A percentile compares a stretch with the other conserved stretches of the same genome.
phyloP scores from a whole-genome alignment of 2,888 invertebrate genomes.

The Apamea epomidion region DNA sequence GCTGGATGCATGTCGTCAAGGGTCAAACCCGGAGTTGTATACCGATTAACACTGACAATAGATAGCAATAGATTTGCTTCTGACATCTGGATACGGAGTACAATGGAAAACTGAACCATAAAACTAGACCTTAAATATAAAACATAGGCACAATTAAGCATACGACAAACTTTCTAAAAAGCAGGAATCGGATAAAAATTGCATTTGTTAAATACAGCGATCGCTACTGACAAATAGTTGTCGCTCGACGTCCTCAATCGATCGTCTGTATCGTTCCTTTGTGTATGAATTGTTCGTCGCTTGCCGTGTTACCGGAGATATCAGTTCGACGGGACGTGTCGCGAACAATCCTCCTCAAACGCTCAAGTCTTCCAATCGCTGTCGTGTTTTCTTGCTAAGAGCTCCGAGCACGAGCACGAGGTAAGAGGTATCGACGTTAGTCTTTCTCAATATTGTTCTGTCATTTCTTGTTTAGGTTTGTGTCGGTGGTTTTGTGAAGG shows the following conservation, averaged over 20 bases:
- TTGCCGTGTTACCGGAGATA: constrained; percentile 6
- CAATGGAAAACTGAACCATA: neutral
- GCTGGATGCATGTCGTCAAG: neutral
- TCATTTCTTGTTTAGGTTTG: neutral
- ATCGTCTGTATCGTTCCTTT: neutral
- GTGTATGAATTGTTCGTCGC: neutral
- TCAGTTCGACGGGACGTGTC: constrained; percentile 8
- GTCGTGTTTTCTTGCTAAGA: neutral
- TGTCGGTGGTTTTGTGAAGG: neutral
- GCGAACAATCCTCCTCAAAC: constrained; percentile 2
- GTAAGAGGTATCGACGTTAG: neutral
- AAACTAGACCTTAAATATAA: neutral
- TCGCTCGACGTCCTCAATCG: neutral
- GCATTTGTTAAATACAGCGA: neutral
- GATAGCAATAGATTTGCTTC: neutral
- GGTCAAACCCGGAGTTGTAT: neutral
- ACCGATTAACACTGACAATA: neutral
- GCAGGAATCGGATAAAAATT: neutral
- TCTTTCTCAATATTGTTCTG: neutral
- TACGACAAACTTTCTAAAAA: neutral
- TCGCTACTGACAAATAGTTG: neutral
- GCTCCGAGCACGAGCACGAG: neutral
- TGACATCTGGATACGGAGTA: neutral
- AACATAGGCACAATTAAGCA: neutral
- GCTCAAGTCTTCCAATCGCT: neutral